A percentile compares a stretch with the other conserved stretches of the same genome.
These are phyloP conservation scores for Clitarchus hookeri DNA, from an alignment of 2,888 invertebrate genomes.

Conservation along the genomic window DNA sequence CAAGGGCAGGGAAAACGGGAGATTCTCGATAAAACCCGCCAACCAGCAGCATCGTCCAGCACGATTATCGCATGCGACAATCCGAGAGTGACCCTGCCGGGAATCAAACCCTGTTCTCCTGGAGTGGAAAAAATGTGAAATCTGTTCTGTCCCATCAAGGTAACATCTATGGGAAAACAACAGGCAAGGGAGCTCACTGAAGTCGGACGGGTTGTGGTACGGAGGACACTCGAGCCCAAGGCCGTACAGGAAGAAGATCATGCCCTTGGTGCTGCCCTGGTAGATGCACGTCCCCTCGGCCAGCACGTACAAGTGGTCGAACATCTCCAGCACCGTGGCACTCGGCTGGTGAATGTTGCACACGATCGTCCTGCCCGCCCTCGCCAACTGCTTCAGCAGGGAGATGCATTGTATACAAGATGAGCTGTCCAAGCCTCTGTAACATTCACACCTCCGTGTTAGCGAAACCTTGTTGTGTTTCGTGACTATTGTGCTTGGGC, in stretches of 20 bases:
- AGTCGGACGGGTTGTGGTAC: constrained; percentile 96
- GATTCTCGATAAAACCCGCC: too few relatives aligned
- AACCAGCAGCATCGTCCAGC: too few relatives aligned
- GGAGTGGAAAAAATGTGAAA: neutral
- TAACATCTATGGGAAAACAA: constrained; percentile 44
- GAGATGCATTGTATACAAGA: constrained; percentile 84
- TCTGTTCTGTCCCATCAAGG: neutral
- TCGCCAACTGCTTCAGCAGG: constrained; percentile 76
- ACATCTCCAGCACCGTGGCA: constrained; percentile 89
- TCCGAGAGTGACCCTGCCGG: too few relatives aligned
- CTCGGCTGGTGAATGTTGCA: constrained; percentile 96
- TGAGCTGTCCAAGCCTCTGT: constrained; percentile 85
- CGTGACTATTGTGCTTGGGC: neutral
- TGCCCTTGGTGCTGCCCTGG: constrained; percentile 71
- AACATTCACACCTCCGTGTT: neutral
- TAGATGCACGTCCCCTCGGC: constrained; percentile 84
- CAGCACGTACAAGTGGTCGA: constrained; percentile 86
- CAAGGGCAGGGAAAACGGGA: too few relatives aligned
- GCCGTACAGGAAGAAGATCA: constrained; percentile 77
- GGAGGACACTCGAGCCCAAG: constrained; percentile 82
- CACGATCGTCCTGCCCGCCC: constrained; percentile 83
- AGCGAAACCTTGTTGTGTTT: neutral
- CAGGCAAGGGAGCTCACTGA: constrained; percentile 64
- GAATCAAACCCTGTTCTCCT: too few relatives aligned
- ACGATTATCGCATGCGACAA: too few relatives aligned